Base-by-base conservation (phyloP, 2,113 vertebrate species). In the Halcyon malimbica region DNA sequence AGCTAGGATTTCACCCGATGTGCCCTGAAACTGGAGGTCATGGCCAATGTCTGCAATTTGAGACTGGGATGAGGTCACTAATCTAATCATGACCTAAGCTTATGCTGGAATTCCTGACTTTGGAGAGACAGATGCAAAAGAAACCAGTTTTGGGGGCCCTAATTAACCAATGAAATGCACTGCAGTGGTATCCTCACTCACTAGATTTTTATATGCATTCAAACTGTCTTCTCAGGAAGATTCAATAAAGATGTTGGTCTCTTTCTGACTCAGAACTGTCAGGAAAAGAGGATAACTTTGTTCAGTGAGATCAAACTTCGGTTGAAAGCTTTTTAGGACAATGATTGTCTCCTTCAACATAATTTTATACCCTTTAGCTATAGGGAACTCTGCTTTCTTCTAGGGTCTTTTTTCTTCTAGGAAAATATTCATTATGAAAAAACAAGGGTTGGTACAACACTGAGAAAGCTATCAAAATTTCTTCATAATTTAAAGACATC, bases 11-110 rank as follows among this genome's bases (percentile, higher is more conserved):
- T 97, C 94, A 96, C 91, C 91, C 95, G 65, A 41, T 62, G 93
- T 95, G 95, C 92, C 94, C 96, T 94, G 93, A 93, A 95, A 96
- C 79, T 93, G 73, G 60, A 96, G 95, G 96, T 97, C 96, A 93
- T 1, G 76, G 92, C 83, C 96, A 96, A 77, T 68, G 90, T 84
- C 88, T 96, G 95, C 90, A 96, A 97, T 33, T 64, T 79, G 96
- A 97, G 80, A 90, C 65, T 1, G 1, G 35, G 57, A 92, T 96
- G 93, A 97, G 83, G 95, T 95, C 95, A 96, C 92, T 94, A 96
- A 96, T 96, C 96, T 95, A 96, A 96, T 96, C 96, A 95, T 93
- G 92, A 95, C 83, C 86, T 92, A 90, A 96, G 60, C 15, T 79
- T 81, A 25, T 71, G n/a, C 41, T 92, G 73, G 53, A 95, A 93